Evolutionary conservation across 2,113 vertebrate genomes (phyloP).

Genomic region (Eudyptes chrysolophus): DNA sequence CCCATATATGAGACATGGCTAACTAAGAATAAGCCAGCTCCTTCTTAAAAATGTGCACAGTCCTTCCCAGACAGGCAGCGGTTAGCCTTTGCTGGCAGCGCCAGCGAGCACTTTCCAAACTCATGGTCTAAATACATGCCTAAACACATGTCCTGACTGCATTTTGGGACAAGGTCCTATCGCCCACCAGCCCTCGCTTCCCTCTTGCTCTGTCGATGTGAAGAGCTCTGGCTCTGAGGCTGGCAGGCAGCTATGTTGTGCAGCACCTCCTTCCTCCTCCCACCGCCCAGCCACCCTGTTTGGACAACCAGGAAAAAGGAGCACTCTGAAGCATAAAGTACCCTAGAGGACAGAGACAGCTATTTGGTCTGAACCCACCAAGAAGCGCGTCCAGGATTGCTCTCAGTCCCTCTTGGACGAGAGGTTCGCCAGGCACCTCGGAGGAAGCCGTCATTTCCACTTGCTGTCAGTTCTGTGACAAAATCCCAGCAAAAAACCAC

Average conservation of each 20-base stretch:
- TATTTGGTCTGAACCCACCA: background rate
- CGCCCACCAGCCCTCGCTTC: accelerated
- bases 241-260: background rate
- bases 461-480: background rate
- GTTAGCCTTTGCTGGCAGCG: constrained; percentile 15
- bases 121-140: background rate
- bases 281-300: accelerated
- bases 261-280: background rate
- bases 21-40: constrained; percentile 1
- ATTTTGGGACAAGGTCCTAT: background rate
- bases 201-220: background rate
- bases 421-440: background rate
- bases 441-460: background rate
- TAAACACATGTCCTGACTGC: background rate
- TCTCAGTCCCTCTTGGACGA: background rate
- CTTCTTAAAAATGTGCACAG: background rate
- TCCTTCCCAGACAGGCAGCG: constrained; percentile 9
- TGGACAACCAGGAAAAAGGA: background rate
- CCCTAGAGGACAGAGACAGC: background rate
- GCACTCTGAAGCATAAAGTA: background rate
- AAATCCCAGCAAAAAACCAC: background rate
- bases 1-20: background rate
- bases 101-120: background rate
- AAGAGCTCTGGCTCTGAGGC: background rate
- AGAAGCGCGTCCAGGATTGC: background rate